Percentiles rank a stretch among this genome's conserved stretches.
phyloP scores from a whole-genome alignment of 1,140 invertebrate species.

The Drosophila kikkawai region DNA sequence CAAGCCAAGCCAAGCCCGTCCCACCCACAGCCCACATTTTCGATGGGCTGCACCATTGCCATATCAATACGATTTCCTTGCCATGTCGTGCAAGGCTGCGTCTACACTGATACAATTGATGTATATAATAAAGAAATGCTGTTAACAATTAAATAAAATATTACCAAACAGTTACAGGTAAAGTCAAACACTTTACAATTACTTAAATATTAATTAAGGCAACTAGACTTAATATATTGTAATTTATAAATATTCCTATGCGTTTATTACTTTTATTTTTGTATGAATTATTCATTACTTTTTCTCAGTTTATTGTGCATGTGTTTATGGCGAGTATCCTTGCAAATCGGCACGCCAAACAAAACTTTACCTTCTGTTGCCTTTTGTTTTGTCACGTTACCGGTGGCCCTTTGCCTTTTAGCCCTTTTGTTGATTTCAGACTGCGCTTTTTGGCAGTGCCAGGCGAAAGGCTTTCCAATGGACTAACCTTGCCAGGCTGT shows the following conservation, averaged over 20 bases:
- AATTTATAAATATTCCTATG: too few relatives aligned
- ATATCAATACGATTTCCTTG: slow-evolving; percentile 59
- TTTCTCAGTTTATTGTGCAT: slow-evolving; percentile 15
- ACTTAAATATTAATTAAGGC: neutral
- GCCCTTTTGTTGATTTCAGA: slow-evolving; percentile 15
- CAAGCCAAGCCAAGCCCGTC: neutral
- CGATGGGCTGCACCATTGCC: slow-evolving; percentile 43
- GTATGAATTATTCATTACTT: neutral
- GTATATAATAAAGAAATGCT: neutral
- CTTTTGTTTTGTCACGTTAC: slow-evolving; percentile 57
- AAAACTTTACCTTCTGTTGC: slow-evolving; percentile 42
- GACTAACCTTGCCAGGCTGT: slow-evolving; percentile 52
- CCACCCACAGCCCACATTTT: slow-evolving; percentile 17
- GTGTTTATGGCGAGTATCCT: slow-evolving; percentile 38
- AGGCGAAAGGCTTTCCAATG: slow-evolving; percentile 27
- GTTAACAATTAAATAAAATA: neutral
- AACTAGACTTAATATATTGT: too few relatives aligned
- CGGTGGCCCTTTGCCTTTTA: slow-evolving; percentile 2
- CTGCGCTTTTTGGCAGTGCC: slow-evolving; percentile 55
- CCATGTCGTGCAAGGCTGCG: slow-evolving; percentile 50
- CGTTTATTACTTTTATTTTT: too few relatives aligned
- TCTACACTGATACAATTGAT: neutral
- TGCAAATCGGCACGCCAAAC: slow-evolving; percentile 59
- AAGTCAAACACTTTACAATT: neutral
- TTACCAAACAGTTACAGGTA: too few relatives aligned